A percentile compares a stretch with the other conserved stretches of the same genome.
Evolutionary conservation across 1,140 invertebrate species (phyloP).

Genomic region (Drosophila novamexicana): DNA sequence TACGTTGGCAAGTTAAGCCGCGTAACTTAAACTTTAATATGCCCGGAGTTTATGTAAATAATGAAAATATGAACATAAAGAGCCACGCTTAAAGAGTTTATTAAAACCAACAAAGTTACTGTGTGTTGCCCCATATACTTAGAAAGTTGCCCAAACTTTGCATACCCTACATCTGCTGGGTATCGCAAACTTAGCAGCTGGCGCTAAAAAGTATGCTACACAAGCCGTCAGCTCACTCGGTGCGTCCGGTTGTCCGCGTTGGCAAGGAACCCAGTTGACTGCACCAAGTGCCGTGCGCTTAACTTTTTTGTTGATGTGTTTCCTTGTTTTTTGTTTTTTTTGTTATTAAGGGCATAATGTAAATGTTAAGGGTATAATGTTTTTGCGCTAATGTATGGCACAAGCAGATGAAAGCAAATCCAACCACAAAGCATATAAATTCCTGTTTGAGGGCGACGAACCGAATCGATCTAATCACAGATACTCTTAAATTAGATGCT

Average conservation of each 20-base stretch:
- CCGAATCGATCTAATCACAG: too few species aligned
- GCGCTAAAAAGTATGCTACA: constrained; percentile 61
- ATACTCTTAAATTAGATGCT: too few species aligned
- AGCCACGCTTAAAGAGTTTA: background rate
- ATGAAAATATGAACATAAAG: background rate
- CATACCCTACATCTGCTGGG: constrained; percentile 9
- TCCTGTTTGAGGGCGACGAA: too few species aligned
- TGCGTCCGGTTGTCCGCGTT: constrained; percentile 9
- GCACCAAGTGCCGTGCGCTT: constrained; percentile 62
- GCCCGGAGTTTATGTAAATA: too few species aligned
- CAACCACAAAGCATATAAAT: too few species aligned
- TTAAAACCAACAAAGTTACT: background rate
- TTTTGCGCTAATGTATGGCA: background rate
- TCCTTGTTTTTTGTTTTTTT: background rate
- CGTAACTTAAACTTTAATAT: too few species aligned
- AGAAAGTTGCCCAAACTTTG: constrained; percentile 1
- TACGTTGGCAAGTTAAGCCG: too few species aligned
- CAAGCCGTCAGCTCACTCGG: constrained; percentile 9
- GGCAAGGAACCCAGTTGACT: constrained; percentile 51
- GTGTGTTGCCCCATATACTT: background rate
- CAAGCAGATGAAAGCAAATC: too few species aligned
- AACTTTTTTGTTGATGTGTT: constrained; percentile 38
- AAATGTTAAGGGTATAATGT: too few species aligned
- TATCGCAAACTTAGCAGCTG: constrained; percentile 29
- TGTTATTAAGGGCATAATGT: background rate